These are phyloP conservation scores for Scaptodrosophila latifasciaeformis DNA, from an alignment of 2,888 invertebrate genomes.

Conservation along the genomic window DNA sequence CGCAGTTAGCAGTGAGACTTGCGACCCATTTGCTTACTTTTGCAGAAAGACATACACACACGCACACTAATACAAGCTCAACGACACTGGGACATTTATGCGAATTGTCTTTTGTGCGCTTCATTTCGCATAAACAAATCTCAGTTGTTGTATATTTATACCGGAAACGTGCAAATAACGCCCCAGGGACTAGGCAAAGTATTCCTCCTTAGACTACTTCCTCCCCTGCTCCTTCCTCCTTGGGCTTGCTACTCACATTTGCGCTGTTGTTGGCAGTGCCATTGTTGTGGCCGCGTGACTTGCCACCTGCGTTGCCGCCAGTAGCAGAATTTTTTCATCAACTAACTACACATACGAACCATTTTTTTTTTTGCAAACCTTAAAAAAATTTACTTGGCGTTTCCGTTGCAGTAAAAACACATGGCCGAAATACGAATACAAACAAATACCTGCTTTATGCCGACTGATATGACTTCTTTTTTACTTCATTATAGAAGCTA, in stretches of 20 bases:
- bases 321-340: constrained; percentile 41
- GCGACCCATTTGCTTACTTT: constrained; percentile 52
- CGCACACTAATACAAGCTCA: neutral
- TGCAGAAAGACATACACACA: neutral
- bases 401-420: constrained; percentile 66
- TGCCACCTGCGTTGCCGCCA: constrained; percentile 49
- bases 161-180: constrained; percentile 68
- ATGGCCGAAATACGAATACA: constrained; percentile 55
- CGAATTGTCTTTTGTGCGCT: constrained; percentile 68
- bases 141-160: constrained; percentile 66
- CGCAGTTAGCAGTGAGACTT: constrained; percentile 47
- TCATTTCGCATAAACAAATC: constrained; percentile 70
- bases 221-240: constrained; percentile 15
- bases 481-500: neutral
- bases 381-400: constrained; percentile 60
- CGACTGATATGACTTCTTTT: neutral
- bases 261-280: constrained; percentile 38
- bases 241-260: neutral
- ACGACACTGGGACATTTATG: constrained; percentile 51
- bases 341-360: constrained; percentile 48
- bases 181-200: constrained; percentile 66
- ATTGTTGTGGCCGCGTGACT: constrained; percentile 48
- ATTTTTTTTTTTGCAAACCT: constrained; percentile 4
- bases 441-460: constrained; percentile 19
- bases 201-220: constrained; percentile 35